Evolutionary conservation across 2,888 invertebrate genomes (phyloP).

Genomic region (Eilema sororculum): DNA sequence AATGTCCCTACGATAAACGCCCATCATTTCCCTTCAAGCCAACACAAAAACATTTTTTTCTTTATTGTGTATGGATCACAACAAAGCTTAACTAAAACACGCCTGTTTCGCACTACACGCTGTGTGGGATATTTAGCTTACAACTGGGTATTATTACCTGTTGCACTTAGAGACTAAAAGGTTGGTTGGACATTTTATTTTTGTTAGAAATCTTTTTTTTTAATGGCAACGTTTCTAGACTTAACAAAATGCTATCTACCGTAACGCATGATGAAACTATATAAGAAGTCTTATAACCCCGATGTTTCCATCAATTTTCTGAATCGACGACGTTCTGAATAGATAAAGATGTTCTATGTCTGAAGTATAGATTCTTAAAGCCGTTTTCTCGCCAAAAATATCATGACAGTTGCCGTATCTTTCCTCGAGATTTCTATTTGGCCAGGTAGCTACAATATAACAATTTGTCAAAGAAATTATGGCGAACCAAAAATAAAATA

Average conservation of each 20-base stretch:
- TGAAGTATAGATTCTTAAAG: not conserved
- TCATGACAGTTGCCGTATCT: not conserved
- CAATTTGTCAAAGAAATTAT: constrained; percentile 46
- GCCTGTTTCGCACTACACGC: constrained; percentile 64
- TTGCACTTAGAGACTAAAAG: constrained; percentile 52
- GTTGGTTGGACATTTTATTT: constrained; percentile 14
- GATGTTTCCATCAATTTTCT: too few species aligned
- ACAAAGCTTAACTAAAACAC: constrained; percentile 80
- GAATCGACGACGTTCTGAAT: too few species aligned
- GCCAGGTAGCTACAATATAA: constrained; percentile 40
- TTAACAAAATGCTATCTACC: not conserved
- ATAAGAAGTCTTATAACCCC: too few species aligned
- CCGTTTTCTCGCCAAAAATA: not conserved
- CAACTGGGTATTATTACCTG: constrained; percentile 52
- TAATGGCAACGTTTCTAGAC: too few species aligned
- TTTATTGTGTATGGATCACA: constrained; percentile 76
- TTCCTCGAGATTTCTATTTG: not conserved
- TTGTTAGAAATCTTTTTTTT: too few species aligned
- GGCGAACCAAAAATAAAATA: constrained; percentile 43
- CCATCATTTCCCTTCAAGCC: constrained; percentile 62
- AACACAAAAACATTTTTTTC: constrained; percentile 58
- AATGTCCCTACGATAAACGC: constrained; percentile 53
- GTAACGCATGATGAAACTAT: not conserved
- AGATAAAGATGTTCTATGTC: not conserved
- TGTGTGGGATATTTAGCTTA: constrained; percentile 45